These are phyloP conservation scores for Phoenoteleia sp. DNA, from an alignment of 2,888 invertebrate genomes.

Conservation along the genomic window DNA sequence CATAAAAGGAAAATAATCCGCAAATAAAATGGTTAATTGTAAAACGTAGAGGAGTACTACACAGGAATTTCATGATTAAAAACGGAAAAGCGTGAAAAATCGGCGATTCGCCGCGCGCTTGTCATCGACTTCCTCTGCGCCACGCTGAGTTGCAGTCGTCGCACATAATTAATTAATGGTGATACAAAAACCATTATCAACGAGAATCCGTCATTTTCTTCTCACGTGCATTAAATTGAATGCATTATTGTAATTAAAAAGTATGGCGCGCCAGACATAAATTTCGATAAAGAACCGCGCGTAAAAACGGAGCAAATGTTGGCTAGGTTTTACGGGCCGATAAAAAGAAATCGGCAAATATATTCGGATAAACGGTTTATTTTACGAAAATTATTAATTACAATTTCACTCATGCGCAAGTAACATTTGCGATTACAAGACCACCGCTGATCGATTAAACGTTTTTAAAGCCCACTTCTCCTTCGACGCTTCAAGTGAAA, in stretches of 20 bases:
- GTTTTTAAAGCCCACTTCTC: constrained; percentile 1
- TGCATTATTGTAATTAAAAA: constrained; percentile 17
- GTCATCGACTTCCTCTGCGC: too few species aligned
- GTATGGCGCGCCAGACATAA: background rate
- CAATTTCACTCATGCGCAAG: background rate
- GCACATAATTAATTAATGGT: too few species aligned
- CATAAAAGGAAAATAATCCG: too few species aligned
- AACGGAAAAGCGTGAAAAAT: too few species aligned
- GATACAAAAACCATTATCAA: too few species aligned
- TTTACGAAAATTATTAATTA: constrained; percentile 9
- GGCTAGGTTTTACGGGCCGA: constrained; percentile 13
- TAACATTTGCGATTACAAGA: constrained; percentile 15
- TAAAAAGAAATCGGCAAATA: constrained; percentile 12
- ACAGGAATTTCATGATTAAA: too few species aligned
- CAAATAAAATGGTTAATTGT: constrained; percentile 9
- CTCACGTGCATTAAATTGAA: too few species aligned
- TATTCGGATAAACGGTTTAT: constrained; percentile 16
- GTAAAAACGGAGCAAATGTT: constrained; percentile 20
- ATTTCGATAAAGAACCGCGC: constrained; percentile 21
- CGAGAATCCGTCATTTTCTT: too few species aligned
- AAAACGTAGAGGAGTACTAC: too few species aligned
- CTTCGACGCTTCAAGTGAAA: too few species aligned
- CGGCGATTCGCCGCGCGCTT: too few species aligned
- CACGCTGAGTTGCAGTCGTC: too few species aligned
- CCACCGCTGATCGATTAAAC: constrained; percentile 10